These are phyloP conservation scores for Athene cunicularia DNA, from an alignment of 2,113 vertebrate species.

Conservation along the genomic window DNA sequence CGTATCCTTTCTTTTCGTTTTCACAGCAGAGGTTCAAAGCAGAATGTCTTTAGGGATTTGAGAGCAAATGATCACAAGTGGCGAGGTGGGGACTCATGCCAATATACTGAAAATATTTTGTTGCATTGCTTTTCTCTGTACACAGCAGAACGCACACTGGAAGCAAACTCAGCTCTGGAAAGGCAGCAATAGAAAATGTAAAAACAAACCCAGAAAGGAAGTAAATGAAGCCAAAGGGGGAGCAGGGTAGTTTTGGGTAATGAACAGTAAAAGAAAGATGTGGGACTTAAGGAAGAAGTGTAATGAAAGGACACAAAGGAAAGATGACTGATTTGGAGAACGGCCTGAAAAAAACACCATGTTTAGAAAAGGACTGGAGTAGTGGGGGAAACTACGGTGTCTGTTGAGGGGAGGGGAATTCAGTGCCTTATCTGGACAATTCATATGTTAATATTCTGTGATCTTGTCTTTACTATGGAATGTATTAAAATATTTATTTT, in stretches of 20 bases:
- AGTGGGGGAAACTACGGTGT: neutral
- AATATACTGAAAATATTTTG: constrained; percentile 45
- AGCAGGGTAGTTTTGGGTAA: constrained; percentile 36
- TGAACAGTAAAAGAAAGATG: constrained; percentile 32
- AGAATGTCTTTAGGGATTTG: constrained; percentile 30
- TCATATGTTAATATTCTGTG: neutral
- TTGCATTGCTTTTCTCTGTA: constrained; percentile 34
- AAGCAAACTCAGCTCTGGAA: constrained; percentile 50
- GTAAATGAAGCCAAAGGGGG: constrained; percentile 26
- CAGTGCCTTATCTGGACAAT: neutral
- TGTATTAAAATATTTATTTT: neutral
- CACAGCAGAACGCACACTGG: constrained; percentile 9
- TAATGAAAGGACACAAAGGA: constrained; percentile 29
- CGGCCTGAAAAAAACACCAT: neutral
- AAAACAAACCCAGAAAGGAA: constrained; percentile 60
- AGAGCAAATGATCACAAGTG: constrained; percentile 38
- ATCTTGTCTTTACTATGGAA: neutral
- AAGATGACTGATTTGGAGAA: constrained; percentile 42
- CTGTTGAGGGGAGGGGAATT: neutral
- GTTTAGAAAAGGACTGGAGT: neutral
- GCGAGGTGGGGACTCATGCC: neutral
- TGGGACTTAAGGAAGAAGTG: constrained; percentile 35
- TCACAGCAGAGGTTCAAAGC: constrained; percentile 43
- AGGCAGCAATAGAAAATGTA: constrained; percentile 53
- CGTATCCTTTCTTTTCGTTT: neutral